Evolutionary conservation across 1,140 invertebrate species (phyloP).

Genomic region (Homalodisca vitripennis): DNA sequence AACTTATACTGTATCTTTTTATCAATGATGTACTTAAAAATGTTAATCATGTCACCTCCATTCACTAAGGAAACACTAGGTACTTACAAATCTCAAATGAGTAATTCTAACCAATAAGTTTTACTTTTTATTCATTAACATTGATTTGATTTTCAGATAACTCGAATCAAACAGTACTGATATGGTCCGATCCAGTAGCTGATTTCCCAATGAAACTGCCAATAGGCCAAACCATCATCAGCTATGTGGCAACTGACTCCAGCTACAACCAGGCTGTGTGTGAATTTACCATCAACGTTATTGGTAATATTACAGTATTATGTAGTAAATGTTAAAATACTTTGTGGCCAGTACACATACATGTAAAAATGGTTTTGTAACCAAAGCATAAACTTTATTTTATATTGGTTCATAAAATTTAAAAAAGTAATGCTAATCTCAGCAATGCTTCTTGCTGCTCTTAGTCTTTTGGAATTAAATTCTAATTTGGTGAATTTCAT

Average conservation of each 20-base stretch:
- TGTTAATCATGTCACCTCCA: no score
- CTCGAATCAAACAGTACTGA: slow-evolving; percentile 47
- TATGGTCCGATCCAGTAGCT: slow-evolving; percentile 54
- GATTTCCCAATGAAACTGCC: slow-evolving; percentile 48
- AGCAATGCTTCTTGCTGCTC: no score
- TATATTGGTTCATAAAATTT: no score
- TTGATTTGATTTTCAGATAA: slow-evolving; percentile 48
- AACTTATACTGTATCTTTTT: no score
- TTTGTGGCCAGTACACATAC: no score
- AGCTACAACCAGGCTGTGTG: slow-evolving; percentile 56
- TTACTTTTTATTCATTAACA: neutral
- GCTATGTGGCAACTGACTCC: slow-evolving; percentile 55
- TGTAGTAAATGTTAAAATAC: no score
- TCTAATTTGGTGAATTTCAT: no score
- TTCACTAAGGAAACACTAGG: neutral
- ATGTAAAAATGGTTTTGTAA: no score
- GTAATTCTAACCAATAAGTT: neutral
- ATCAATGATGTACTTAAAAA: no score
- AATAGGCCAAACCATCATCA: slow-evolving; percentile 53
- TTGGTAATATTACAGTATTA: slow-evolving; percentile 49
- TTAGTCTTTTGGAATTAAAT: no score
- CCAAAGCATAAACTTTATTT: no score
- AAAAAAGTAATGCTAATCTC: no score
- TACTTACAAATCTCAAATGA: neutral
- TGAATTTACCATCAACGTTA: slow-evolving; percentile 53